Percentiles rank a stretch among this genome's conserved stretches.
These are phyloP conservation scores for Romanomermis culicivorax DNA, from an alignment of 2,888 invertebrate genomes.

Conservation along the genomic window DNA sequence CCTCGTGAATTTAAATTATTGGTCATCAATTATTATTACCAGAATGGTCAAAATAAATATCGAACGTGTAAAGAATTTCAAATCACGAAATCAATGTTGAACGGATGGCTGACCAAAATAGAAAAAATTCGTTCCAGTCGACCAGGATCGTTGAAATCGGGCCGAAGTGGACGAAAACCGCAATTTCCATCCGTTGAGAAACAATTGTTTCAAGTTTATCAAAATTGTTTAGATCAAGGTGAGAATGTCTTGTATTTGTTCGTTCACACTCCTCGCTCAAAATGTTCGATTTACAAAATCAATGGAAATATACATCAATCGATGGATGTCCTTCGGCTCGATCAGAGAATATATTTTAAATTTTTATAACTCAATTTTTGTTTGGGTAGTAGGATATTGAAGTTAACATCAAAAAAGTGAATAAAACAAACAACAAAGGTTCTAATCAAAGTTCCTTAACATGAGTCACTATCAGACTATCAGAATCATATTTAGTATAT, in stretches of 20 bases:
- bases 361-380: too few relatives aligned
- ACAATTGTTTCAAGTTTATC: constrained; percentile 16
- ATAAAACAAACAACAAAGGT: too few relatives aligned
- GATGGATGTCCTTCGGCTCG: too few relatives aligned
- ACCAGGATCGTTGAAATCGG: constrained; percentile 21
- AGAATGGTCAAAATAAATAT: constrained; percentile 22
- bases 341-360: too few relatives aligned
- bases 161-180: constrained; percentile 18
- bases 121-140: constrained; percentile 18
- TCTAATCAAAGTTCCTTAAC: too few relatives aligned
- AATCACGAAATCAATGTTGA: constrained; percentile 21
- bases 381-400: too few relatives aligned
- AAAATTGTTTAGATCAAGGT: neutral
- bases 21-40: constrained; percentile 19
- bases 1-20: constrained; percentile 23
- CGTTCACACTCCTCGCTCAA: neutral
- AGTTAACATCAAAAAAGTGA: too few relatives aligned
- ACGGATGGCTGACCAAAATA: constrained; percentile 21
- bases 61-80: constrained; percentile 17
- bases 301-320: too few relatives aligned
- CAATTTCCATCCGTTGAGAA: constrained; percentile 20
- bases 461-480: too few relatives aligned
- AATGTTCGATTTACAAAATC: constrained; percentile 6
- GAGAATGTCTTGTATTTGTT: neutral
- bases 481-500: too few relatives aligned